Evolutionary conservation across 2,113 vertebrate genomes (phyloP).

Genomic region (Scomber colias): DNA sequence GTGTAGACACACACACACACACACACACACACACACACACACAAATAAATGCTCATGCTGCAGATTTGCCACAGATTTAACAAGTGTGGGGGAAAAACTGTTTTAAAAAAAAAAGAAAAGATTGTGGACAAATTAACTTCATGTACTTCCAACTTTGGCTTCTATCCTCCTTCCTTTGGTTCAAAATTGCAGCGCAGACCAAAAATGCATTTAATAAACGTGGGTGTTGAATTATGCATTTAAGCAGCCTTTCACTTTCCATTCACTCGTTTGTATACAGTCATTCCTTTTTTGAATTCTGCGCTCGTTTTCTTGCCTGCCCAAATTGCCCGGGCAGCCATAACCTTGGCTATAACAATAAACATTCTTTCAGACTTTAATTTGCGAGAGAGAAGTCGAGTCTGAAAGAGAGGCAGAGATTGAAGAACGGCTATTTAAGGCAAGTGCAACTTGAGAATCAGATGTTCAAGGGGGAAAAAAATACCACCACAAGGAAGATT

Average conservation of each 20-base stretch:
- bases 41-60: background rate
- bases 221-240: slow-evolving; percentile 39
- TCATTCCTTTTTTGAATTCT: slow-evolving; percentile 11
- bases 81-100: background rate
- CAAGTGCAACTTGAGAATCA: slow-evolving; percentile 73
- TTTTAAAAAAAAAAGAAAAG: no score
- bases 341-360: slow-evolving; percentile 71
- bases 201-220: background rate
- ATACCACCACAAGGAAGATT: slow-evolving; percentile 50
- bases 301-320: background rate
- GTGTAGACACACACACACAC: background rate
- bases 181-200: background rate
- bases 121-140: background rate
- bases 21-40: background rate
- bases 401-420: slow-evolving; percentile 60
- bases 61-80: background rate
- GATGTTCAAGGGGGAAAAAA: slow-evolving; percentile 69
- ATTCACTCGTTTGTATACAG: background rate
- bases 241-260: slow-evolving; percentile 17
- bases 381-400: slow-evolving; percentile 63
- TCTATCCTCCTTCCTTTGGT: background rate
- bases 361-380: slow-evolving; percentile 69
- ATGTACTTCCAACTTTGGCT: no score
- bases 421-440: slow-evolving; percentile 76
- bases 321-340: slow-evolving; percentile 15